A percentile compares a stretch with the other conserved stretches of the same genome.
Conservation (phyloP, 2,888 invertebrate species). For the Catotricha subobsoleta region DNA sequence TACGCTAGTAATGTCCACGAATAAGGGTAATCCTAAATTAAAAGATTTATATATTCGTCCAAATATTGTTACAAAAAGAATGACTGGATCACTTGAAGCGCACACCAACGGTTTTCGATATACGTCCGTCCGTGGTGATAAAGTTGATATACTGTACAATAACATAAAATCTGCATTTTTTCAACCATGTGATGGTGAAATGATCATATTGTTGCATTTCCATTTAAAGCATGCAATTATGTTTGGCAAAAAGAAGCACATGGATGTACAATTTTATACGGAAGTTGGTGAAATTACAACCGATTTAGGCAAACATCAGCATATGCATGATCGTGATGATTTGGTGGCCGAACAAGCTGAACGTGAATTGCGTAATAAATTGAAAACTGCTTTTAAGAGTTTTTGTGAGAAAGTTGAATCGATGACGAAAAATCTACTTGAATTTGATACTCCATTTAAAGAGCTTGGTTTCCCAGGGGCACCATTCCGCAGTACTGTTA, state of each 20-base stretch:
- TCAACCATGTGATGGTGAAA: constrained; percentile 97
- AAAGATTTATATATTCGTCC: constrained; percentile 97
- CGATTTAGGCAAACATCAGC: constrained; percentile 97
- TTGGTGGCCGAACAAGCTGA: constrained; percentile 97
- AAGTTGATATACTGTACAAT: constrained; percentile 97
- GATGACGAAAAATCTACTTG: constrained; percentile 91
- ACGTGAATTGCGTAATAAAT: constrained; percentile 83
- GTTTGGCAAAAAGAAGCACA: constrained; percentile 99
- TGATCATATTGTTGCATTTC: constrained; percentile 98
- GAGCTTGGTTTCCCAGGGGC: constrained; percentile 97
- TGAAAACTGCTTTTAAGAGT: constrained; percentile 94
- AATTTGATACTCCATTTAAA: constrained; percentile 97
- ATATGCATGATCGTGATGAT: constrained; percentile 99
- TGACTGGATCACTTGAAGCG: constrained; percentile 85
- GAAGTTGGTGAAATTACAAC: constrained; percentile 99
- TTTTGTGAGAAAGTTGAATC: constrained; percentile 94
- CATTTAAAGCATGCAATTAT: constrained; percentile 97
- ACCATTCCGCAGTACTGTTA: constrained; percentile 88
- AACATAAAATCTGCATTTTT: constrained; percentile 99
- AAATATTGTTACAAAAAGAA: constrained; percentile 93
- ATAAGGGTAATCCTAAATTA: constrained; percentile 92
- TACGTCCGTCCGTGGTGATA: constrained; percentile 97
- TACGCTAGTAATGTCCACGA: constrained; percentile 78
- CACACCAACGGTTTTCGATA: constrained; percentile 94
- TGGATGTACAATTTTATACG: constrained; percentile 98